A percentile compares a stretch with the other conserved stretches of the same genome.
Evolutionary conservation across 2,113 vertebrate species (phyloP).

Genomic region (Canis aureus): DNA sequence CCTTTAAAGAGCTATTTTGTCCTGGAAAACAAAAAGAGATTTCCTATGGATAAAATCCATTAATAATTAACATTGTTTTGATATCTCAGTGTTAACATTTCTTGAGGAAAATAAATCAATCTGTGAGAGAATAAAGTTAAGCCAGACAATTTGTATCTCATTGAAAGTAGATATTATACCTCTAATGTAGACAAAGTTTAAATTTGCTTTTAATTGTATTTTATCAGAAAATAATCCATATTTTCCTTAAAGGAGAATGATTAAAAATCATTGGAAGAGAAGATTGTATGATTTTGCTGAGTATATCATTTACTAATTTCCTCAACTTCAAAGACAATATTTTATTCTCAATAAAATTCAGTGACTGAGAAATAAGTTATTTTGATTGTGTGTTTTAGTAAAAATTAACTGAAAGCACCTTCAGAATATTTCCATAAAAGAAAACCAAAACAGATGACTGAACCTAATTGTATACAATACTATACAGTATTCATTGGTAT

Average conservation of each 20-base stretch:
- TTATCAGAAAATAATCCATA: not conserved
- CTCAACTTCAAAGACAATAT: not conserved
- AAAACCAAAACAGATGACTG: not conserved
- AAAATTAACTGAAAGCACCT: not conserved
- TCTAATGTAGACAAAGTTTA: not conserved
- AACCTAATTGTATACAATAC: not conserved
- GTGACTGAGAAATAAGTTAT: not conserved
- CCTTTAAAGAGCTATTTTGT: conserved; percentile 55
- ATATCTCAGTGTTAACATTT: conserved; percentile 58
- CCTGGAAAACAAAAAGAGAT: conserved; percentile 45
- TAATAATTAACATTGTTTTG: conserved; percentile 71
- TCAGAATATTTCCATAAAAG: conserved; percentile 29
- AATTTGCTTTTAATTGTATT: conserved; percentile 38
- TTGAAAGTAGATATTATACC: not conserved
- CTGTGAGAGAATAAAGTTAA: conserved; percentile 55
- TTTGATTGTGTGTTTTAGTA: not conserved
- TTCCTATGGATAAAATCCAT: conserved; percentile 63
- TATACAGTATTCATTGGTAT: not conserved
- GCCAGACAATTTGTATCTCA: conserved; percentile 34
- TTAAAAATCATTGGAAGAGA: not conserved
- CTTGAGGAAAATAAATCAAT: conserved; percentile 57
- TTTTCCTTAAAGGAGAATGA: not conserved
- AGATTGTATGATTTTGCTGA: not conserved
- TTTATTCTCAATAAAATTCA: not conserved
- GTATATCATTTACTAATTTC: not conserved